phyloP scores from a whole-genome alignment of 2,113 vertebrate species.

The Mungos mungo region DNA sequence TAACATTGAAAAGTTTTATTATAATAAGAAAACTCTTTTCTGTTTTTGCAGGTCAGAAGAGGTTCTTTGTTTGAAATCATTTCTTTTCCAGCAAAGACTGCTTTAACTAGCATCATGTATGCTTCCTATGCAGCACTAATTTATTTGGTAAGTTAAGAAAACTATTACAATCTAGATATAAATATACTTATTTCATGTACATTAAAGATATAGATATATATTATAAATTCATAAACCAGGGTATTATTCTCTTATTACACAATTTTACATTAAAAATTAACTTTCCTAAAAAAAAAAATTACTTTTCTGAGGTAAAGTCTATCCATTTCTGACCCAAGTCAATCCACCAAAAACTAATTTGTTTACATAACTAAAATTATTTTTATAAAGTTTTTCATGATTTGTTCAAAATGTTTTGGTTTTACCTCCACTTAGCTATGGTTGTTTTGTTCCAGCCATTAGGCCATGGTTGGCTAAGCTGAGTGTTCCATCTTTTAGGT shows the following conservation, averaged over 20 bases:
- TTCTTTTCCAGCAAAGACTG: conserved; percentile 72
- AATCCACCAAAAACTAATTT: background rate
- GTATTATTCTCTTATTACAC: background rate
- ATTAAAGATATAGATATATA: background rate
- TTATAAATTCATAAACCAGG: background rate
- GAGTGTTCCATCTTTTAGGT: background rate
- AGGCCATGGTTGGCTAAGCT: background rate
- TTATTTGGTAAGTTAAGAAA: conserved; percentile 55
- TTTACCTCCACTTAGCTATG: background rate
- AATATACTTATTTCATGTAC: background rate
- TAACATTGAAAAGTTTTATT: background rate
- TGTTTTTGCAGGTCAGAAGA: conserved; percentile 51
- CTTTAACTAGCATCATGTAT: conserved; percentile 31
- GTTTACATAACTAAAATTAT: conserved; percentile 38
- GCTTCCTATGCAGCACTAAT: conserved; percentile 74
- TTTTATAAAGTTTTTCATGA: background rate
- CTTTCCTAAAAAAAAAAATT: conserved; percentile 5
- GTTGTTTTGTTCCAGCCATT: background rate
- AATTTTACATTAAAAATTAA: conserved; percentile 32
- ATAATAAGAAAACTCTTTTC: conserved; percentile 7
- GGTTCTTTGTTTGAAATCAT: conserved; percentile 62
- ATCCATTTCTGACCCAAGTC: background rate
- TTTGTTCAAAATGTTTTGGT: background rate
- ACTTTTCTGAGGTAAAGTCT: background rate
- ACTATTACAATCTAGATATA: conserved; percentile 18